Evolutionary conservation across 2,113 vertebrate species (phyloP).

Genomic region (Phycodurus eques): DNA sequence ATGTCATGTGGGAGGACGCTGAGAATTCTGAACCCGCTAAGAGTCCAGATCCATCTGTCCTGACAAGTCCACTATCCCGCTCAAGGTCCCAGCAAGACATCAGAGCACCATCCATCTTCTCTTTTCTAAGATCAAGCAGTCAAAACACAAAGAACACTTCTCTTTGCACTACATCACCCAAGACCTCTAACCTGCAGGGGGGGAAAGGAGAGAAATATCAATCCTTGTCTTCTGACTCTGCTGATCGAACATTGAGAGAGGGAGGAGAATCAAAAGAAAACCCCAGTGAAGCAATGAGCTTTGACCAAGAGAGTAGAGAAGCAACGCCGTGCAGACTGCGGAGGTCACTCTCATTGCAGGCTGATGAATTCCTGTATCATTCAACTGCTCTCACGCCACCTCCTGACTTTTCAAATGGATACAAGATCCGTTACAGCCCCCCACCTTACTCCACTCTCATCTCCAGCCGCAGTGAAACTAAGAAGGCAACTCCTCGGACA

Average conservation of each 20-base stretch:
- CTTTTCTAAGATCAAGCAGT: constrained; percentile 52
- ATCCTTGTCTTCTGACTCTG: constrained; percentile 44
- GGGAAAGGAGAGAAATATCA: constrained; percentile 39
- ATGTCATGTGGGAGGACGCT: constrained; percentile 57
- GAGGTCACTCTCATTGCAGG: constrained; percentile 39
- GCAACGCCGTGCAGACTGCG: constrained; percentile 20
- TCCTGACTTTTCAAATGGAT: constrained; percentile 55
- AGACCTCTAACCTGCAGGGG: constrained; percentile 29
- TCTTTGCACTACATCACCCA: constrained; percentile 12
- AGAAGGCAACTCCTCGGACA: constrained; percentile 26
- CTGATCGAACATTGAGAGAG: constrained; percentile 20
- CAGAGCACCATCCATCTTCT: constrained; percentile 52
- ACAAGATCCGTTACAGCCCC: constrained; percentile 57
- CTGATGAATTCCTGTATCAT: constrained; percentile 13
- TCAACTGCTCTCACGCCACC: constrained; percentile 49
- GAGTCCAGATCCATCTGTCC: constrained; percentile 12
- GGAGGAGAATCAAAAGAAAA: constrained; percentile 21
- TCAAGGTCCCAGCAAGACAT: constrained; percentile 24
- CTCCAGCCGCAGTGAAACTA: constrained; percentile 51
- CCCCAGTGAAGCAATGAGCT: constrained; percentile 11
- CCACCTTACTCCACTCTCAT: constrained; percentile 70
- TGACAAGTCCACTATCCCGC: constrained; percentile 24
- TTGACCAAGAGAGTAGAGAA: constrained; percentile 31
- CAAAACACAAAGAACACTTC: constrained; percentile 20
- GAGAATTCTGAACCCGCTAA: constrained; percentile 26